These are phyloP conservation scores for Bombus polaris DNA, from an alignment of 1,140 invertebrate species.

Conservation along the genomic window DNA sequence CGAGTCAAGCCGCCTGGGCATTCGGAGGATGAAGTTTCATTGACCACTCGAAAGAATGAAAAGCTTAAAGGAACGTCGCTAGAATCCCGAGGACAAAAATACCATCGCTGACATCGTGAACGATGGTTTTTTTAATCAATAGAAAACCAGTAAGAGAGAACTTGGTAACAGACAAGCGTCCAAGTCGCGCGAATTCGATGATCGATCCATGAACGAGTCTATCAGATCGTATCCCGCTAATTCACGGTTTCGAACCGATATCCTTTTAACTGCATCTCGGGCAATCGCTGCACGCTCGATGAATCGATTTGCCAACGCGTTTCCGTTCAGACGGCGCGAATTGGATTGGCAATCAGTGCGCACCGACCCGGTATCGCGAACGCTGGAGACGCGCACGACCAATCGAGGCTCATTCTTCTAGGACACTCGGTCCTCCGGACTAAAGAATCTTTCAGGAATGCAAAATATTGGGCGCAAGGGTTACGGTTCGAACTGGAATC, in stretches of 20 bases:
- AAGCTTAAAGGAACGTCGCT: constrained; percentile 7
- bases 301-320: constrained; percentile 59
- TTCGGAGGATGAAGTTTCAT: neutral
- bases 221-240: neutral
- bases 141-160: too few relatives aligned
- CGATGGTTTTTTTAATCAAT: neutral
- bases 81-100: constrained; percentile 26
- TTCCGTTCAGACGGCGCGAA: constrained; percentile 52
- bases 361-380: constrained; percentile 41
- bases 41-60: neutral
- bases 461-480: constrained; percentile 47
- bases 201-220: neutral
- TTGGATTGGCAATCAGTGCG: constrained; percentile 61
- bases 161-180: neutral
- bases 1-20: too few relatives aligned
- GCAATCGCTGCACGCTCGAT: constrained; percentile 42
- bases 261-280: constrained; percentile 37
- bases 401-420: constrained; percentile 33
- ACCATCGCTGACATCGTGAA: neutral
- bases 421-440: constrained; percentile 41
- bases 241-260: constrained; percentile 21
- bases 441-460: constrained; percentile 48
- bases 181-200: neutral
- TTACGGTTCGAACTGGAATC: neutral
- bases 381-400: constrained; percentile 39